Evolutionary conservation across 2,888 invertebrate species (phyloP), one percentile per base, ranked within the genome.

Genomic region (Prenolepis imparis): DNA sequence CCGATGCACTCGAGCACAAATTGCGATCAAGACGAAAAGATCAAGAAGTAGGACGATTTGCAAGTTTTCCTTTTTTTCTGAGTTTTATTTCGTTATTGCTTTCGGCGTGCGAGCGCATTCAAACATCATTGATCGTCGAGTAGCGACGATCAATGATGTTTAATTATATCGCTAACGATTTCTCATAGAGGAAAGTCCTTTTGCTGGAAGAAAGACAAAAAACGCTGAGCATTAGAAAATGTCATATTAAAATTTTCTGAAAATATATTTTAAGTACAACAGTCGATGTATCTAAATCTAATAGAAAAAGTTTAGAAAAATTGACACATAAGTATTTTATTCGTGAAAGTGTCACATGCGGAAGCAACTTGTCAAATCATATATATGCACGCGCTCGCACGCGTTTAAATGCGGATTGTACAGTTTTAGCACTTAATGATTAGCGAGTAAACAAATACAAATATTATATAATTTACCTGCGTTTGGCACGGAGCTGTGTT

Each of bases 261-360:
- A 78, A 52, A 52, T 82, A 52, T 61, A 84, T 75, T 32, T 57
- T 24, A 61, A 32, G n/a, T 44, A 18, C 12, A 24, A 9, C 24
- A 28, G 18, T 24, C 11, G 9, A 28, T 24, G 15, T 44, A 48
- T 5, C 6, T 61, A 24, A 21, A 48, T 63, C 4, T 63, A 5
- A 6, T 48, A 36, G 12, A 44, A 5, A 44, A 61, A 36, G 15
- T 39, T 57, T 32, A 0, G 9, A 57, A 55, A 2, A 32, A 21
- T 15, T 67, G 15, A 67, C 39, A 15, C 5, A 15, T 92, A 91
- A 93, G 93, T 93, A 91, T 28, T 28, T 92, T 92, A 92, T 92
- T 88, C 48, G 74, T 83, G 72, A 89, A 84, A 57, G 74, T 83
- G 85, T 68, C 84, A 82, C 61, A 83, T 80, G 55, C 39, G 28